Evolutionary conservation across 2,888 invertebrate genomes (phyloP), one percentile per base, ranked within the genome.

Genomic region (Pilophorus perplexus): DNA sequence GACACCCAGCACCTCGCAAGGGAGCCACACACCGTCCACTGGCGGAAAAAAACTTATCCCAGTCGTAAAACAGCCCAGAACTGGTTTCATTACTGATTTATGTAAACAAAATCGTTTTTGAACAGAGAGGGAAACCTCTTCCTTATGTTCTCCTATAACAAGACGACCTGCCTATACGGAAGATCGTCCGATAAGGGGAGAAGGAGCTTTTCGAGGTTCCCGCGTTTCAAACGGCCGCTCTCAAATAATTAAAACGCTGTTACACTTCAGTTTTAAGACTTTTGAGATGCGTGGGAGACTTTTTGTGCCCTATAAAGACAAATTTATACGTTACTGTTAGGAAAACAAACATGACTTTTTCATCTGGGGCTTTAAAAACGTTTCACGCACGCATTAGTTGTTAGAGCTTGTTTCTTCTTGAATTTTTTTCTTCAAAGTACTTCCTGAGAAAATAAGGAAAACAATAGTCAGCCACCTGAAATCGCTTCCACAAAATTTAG

Each of bases 1-100:
- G n/a, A n/a, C n/a, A n/a, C n/a, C n/a, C n/a, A n/a, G n/a, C n/a
- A n/a, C n/a, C n/a, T n/a, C n/a, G n/a, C n/a, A n/a, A n/a, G n/a
- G n/a, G n/a, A 37, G 2, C 40, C 18, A 6, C 16, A 8, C 2
- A 10, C 1, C 57, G n/a, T 14, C 8, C 57, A 1, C 37, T 20
- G 38, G 22, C 2, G 2, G 38, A n/a, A 59, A 60, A 44, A 37
- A 57, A 23, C 64, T 64, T 40, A 50, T 52, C 64, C 50, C 16
- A 28, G 38, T 38, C 64, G 64, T 64, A 64, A 64, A 64, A 64
- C 64, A 28, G 46, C 64, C 27, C 50, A 38, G 14, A 33, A 64
- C 64, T 64, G 64, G 64, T 64, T 64, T 64, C 64, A 64, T 64
- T 64, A 64, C 64, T 64, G 64, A 64, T 64, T 64, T 64, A 64